phyloP scores from a whole-genome alignment of 1,140 invertebrate species.

The Neodiprion virginianus region DNA sequence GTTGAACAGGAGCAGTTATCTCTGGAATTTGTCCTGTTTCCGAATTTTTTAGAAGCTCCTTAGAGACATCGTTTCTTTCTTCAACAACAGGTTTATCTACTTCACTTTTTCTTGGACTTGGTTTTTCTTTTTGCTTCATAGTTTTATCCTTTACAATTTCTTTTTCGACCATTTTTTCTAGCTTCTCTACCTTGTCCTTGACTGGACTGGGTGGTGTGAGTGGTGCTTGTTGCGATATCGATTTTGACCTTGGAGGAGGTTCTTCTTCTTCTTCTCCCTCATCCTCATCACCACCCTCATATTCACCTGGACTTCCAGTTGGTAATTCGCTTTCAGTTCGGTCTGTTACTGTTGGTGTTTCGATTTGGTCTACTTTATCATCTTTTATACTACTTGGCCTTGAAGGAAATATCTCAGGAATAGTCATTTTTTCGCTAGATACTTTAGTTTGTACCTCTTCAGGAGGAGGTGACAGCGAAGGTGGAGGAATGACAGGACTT shows the following conservation, averaged over 20 bases:
- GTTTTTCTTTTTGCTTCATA: constrained; percentile 17
- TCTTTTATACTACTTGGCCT: constrained; percentile 12
- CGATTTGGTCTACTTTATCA: constrained; percentile 13
- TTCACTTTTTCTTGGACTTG: constrained; percentile 7
- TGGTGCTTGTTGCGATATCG: constrained; percentile 26
- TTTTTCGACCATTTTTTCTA: constrained; percentile 38
- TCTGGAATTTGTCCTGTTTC: constrained; percentile 29
- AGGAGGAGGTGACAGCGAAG: constrained; percentile 31
- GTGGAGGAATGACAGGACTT: constrained; percentile 34
- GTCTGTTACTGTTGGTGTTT: neutral
- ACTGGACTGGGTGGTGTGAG: constrained; percentile 17
- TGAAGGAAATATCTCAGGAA: constrained; percentile 42
- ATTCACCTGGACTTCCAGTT: constrained; percentile 61
- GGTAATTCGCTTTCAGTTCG: constrained; percentile 35
- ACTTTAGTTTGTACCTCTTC: constrained; percentile 23
- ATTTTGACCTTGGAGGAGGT: constrained; percentile 41
- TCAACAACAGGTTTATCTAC: neutral
- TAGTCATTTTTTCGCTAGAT: constrained; percentile 38
- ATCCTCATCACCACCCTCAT: constrained; percentile 61
- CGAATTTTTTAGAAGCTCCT: constrained; percentile 6
- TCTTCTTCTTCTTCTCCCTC: constrained; percentile 53
- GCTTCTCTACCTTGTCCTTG: constrained; percentile 21
- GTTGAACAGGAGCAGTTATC: neutral
- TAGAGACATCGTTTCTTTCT: constrained; percentile 11
- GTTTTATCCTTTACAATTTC: constrained; percentile 29